Base-by-base conservation (phyloP, 1,140 invertebrate genomes). In the Lordiphosa clarofinis region DNA sequence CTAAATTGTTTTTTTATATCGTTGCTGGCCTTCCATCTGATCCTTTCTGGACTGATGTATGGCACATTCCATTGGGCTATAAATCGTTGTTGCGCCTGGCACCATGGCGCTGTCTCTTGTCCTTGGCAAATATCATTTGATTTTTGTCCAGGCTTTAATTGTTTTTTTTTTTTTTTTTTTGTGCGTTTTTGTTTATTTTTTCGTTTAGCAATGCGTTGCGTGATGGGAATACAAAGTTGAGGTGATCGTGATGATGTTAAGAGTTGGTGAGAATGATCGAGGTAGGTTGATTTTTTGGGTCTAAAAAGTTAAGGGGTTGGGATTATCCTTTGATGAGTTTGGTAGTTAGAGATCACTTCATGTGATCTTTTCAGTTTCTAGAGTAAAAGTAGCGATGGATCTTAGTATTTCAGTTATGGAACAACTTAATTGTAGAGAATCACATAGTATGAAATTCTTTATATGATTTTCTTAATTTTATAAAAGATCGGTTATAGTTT, bases 41-140 rank as follows among this genome's bases (percentile, higher is more conserved):
- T 82, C 79, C 78, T 72, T 56, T 36, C 49, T 47, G 55, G 28
- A 62, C 78, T 69, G 78, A 71, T 71, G 68, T 71, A 71, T 84
- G 81, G 78, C 79, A 86, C 73, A 86, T 86, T 84, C 79, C 73
- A 56, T 62, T 56, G 73, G 79, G 78, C 78, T 84, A 84, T 84
- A 84, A 84, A 84, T 84, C 78, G 78, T 84, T 69, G 64, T 72
- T 69, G 78, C 78, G 64, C 73, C 69, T 84, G 76, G 75, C 75
- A 81, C 75, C 75, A 81, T 81, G 75, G 76, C 76, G 76, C 76
- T 82, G 72, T 69, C 67, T 43, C 31, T 73, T 66, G 76, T 76
- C 72, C 78, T 82, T 81, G 67, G 72, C 72, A 76, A 68, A 84
- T 82, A 84, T 68, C 73, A 82, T 82, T 82, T 82, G 76, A 82